Base-by-base conservation (phyloP, 1,140 invertebrate genomes). In the Probaryconus sp. region DNA sequence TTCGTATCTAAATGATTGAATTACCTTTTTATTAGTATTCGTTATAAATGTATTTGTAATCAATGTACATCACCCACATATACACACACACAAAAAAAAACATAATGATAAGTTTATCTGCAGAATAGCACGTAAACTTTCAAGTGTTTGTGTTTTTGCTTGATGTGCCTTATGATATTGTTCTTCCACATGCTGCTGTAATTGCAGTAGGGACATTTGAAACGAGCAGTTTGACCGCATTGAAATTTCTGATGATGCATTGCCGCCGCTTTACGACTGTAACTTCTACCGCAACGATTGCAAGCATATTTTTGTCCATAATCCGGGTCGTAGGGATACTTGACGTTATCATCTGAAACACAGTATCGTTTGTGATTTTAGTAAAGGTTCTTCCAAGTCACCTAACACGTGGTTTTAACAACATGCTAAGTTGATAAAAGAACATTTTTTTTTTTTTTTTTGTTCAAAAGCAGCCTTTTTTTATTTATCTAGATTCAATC, bases 181-280 rank as follows among this genome's bases (percentile, higher is more conserved):
- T 81, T 81, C 47, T 79, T 82, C 56, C 87, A 83, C 51, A 87
- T 88, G 9, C 85, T 83, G 16, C 77, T 82, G 56, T 89, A 87
- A 68, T 87, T 83, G 75, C 91, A 91, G 71, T 88, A 86, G 14
- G 87, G 86, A 75, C 91, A 92, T 35, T 86, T 83, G 78, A 88
- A 90, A 45, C 87, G 86, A 0, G 89, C 90, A 64, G 87, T 88
- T 45, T 89, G 87, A 18, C 91, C 91, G 74, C 92, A 92, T 64
- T 92, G 90, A 68, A 90, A 91, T 48, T 89, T 90, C 65, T 91
- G 86, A 76, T 93, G 90, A 89, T 75, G 89, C 85, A 61, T 85
- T 77, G 60, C 86, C 79, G 53, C 87, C 81, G 81, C 91, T 86
- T 38, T 85, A 81, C 67, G 88, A 85, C 61, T 87, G 74, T 91